Evolutionary conservation across 2,113 vertebrate species (phyloP), one percentile per base, ranked within the genome.

Genomic region (Brienomyrus longianalis): DNA sequence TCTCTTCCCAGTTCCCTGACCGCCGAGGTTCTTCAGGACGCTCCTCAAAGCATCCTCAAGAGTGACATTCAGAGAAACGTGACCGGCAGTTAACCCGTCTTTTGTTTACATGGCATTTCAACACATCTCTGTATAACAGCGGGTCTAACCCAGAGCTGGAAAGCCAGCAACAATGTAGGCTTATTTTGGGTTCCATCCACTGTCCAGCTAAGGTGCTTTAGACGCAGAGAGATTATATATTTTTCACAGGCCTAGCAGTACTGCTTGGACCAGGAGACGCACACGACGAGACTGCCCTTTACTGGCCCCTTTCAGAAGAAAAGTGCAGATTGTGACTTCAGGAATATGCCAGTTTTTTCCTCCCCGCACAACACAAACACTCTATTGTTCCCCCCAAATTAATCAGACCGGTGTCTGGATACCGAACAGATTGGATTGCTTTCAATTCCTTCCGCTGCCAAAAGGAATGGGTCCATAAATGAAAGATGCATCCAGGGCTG

Each of bases 381-480:
- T n/a, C 74, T 35, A 89, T 43, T 89, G 88, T 89, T 89, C 51
- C 51, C 66, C 45, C 52, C 74, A 83, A 83, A 89, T 89, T 54
- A 89, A 83, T 83, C 50, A 31, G 50, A 83, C n/a, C 48, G 35
- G 70, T 52, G 70, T 52, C 70, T 89, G 47, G 88, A 89, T 83
- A 56, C 74, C 88, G 43, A 83, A 83, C 88, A 83, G 70, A 89
- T 80, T 89, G 70, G 66, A 51, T 48, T 83, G 74, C 52, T 52
- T 89, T 89, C 88, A 83, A 45, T 83, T 89, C 45, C 88, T 89
- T 54, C 51, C 51, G 51, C 70, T 83, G 88, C 88, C 88, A 56
- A 45, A 23, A 83, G 50, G 74, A 89, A 83, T 11, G 77, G 88
- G 31, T 51, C 27, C 15, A 83, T 80, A 83, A 89, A 56, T 83